Conservation (phyloP, 2,113 vertebrate genomes). For the Chlorodrepanis virens region DNA sequence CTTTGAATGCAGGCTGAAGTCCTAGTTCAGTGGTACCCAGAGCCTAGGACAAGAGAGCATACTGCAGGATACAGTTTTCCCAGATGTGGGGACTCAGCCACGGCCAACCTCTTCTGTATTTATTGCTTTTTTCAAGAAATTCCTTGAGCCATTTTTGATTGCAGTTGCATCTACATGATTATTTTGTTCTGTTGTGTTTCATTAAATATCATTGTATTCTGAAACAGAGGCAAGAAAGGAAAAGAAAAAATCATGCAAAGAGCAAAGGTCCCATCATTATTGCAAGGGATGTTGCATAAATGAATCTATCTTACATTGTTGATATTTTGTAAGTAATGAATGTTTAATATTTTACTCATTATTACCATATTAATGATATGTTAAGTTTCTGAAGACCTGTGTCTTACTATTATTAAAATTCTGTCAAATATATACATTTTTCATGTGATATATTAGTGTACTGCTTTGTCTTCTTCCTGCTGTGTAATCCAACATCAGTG, state of each 20-base stretch:
- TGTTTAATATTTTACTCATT: neutral
- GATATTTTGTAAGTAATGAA: neutral
- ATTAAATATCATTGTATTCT: neutral
- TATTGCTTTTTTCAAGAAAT: neutral
- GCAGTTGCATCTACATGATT: neutral
- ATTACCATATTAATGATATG: neutral
- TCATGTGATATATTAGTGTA: neutral
- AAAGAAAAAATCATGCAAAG: neutral
- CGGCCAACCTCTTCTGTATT: neutral
- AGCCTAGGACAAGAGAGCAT: neutral
- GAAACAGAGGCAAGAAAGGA: neutral
- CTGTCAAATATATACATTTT: neutral
- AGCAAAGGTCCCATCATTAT: neutral
- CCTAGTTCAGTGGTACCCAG: neutral
- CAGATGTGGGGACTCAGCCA: neutral
- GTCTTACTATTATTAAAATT: neutral
- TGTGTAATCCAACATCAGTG: neutral
- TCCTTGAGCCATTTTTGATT: neutral
- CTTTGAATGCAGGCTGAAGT: neutral
- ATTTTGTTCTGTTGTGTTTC: neutral
- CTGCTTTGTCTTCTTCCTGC: neutral
- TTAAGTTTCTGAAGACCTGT: neutral
- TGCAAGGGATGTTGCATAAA: neutral
- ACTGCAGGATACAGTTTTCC: neutral
- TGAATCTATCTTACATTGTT: neutral